Evolutionary conservation across 2,888 invertebrate species (phyloP).

Genomic region (Amiota mariae): DNA sequence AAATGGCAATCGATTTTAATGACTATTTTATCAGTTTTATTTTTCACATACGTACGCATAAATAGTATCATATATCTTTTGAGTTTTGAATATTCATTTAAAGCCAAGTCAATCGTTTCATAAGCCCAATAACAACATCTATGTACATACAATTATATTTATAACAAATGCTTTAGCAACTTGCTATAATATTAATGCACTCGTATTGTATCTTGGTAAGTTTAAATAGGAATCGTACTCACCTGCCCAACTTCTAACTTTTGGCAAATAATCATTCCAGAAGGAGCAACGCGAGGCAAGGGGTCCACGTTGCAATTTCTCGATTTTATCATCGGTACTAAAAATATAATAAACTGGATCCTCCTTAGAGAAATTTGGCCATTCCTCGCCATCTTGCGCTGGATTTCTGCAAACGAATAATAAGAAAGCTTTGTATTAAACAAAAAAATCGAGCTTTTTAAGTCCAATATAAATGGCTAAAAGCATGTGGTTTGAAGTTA

Average conservation of each 20-base stretch:
- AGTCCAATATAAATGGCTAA: not conserved
- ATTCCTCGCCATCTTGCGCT: slow-evolving; percentile 76
- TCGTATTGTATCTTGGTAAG: too few species aligned
- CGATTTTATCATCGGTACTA: slow-evolving; percentile 83
- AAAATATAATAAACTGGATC: slow-evolving; percentile 92
- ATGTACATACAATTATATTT: too few species aligned
- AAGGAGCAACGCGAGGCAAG: slow-evolving; percentile 93
- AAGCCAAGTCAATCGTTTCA: slow-evolving; percentile 4
- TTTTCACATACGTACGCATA: too few species aligned
- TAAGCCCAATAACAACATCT: not conserved
- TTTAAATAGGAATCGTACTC: slow-evolving; percentile 51
- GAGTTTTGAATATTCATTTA: not conserved
- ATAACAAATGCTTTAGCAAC: too few species aligned
- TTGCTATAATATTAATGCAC: too few species aligned
- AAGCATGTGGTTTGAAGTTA: not conserved
- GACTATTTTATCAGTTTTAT: too few species aligned
- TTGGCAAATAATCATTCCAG: slow-evolving; percentile 96
- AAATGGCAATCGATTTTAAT: not conserved
- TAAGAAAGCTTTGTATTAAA: not conserved
- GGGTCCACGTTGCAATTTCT: slow-evolving; percentile 81
- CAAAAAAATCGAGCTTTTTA: not conserved
- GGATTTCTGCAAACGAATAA: slow-evolving; percentile 63
- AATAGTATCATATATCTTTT: too few species aligned
- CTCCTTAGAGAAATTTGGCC: slow-evolving; percentile 90
- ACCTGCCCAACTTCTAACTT: slow-evolving; percentile 85